phyloP scores from a whole-genome alignment of 2,797 vertebrate species.

The Poeciliopsis gracilis region DNA sequence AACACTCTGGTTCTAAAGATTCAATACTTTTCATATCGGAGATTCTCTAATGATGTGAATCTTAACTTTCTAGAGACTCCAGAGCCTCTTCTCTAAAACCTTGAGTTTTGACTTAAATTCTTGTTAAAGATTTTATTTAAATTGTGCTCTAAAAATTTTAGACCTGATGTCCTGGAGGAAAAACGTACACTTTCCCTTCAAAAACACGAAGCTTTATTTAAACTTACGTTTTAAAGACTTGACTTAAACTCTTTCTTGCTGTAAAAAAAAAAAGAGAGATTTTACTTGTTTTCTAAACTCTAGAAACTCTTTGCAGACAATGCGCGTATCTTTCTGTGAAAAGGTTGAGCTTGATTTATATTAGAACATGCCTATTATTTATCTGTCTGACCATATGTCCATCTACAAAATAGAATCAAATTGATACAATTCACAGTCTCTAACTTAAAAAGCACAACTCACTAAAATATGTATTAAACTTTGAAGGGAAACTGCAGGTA shows the following conservation, averaged over 20 bases:
- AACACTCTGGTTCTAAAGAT: neutral
- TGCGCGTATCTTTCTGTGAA: neutral
- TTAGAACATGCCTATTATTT: neutral
- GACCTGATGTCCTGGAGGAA: no score
- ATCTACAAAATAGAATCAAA: neutral
- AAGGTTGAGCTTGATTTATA: neutral
- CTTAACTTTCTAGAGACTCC: neutral
- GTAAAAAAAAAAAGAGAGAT: neutral
- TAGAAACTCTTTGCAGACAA: neutral
- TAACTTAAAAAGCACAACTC: neutral
- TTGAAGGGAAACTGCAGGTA: neutral
- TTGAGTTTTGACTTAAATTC: neutral
- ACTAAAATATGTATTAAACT: neutral
- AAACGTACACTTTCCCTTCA: no score
- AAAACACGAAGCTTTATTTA: neutral
- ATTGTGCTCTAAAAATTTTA: neutral
- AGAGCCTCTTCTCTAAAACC: neutral
- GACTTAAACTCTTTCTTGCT: neutral
- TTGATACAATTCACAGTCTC: neutral
- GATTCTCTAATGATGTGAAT: neutral
- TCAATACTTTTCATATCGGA: neutral
- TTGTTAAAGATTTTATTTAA: neutral
- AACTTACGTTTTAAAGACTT: neutral
- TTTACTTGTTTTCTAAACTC: neutral
- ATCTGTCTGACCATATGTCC: neutral